A percentile compares a stretch with the other conserved stretches of the same genome.
These are phyloP conservation scores for Brachionus plicatilis DNA, from an alignment of 1,140 invertebrate species.

Conservation along the genomic window DNA sequence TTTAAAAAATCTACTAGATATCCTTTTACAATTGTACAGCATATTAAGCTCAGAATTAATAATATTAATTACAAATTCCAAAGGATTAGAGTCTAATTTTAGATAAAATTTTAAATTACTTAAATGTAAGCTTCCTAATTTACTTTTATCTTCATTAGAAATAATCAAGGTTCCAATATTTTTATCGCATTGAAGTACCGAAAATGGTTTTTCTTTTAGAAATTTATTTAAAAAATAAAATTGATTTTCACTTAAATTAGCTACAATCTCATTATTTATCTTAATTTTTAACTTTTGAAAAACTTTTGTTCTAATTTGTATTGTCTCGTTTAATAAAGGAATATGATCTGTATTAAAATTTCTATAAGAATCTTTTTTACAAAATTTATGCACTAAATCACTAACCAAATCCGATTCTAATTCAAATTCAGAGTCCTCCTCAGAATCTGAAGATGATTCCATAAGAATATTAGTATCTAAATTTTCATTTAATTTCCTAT, in stretches of 20 bases:
- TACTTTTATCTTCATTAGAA: not conserved
- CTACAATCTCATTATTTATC: not conserved
- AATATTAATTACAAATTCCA: not conserved
- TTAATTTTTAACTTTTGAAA: not conserved
- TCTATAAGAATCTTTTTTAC: not conserved
- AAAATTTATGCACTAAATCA: not conserved
- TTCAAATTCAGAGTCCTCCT: no score
- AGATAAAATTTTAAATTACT: not conserved
- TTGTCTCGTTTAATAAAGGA: not conserved
- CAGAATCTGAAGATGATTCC: no score
- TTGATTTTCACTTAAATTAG: not conserved
- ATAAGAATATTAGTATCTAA: not conserved
- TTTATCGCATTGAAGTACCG: not conserved
- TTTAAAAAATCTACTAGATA: not conserved
- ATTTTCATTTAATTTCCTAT: not conserved
- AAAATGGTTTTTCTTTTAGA: not conserved
- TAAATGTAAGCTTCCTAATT: not conserved
- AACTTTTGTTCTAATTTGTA: not conserved
- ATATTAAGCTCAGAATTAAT: not conserved
- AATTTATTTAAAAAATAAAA: not conserved
- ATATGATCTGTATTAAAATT: not conserved
- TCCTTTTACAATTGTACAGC: not conserved
- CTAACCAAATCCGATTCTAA: not conserved
- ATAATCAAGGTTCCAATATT: not conserved
- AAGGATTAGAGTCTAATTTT: not conserved